phyloP scores from a whole-genome alignment of 37 sponge, comb jelly and placozoan species.

The Theonella swinhoei region DNA sequence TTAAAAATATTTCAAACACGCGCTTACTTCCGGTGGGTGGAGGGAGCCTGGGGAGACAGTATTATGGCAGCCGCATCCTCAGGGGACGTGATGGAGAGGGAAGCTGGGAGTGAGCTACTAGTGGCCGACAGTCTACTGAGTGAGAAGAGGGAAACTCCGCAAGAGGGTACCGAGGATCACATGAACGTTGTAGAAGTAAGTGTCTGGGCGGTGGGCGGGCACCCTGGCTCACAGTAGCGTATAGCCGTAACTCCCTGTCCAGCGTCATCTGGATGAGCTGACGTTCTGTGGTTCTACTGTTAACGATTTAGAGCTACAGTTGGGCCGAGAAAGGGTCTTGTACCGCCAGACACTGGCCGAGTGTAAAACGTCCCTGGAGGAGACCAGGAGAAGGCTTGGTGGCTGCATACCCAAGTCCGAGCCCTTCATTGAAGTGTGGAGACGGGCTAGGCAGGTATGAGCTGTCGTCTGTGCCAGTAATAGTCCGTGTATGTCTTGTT shows the following conservation, averaged over 20 bases:
- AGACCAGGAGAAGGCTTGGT: constrained; percentile 5
- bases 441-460: constrained; percentile 42
- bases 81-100: neutral
- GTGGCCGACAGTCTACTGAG: neutral
- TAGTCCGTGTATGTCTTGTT: neutral
- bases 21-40: too few relatives aligned
- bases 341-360: neutral
- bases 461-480: neutral
- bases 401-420: constrained; percentile 39
- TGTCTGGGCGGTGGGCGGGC: too few relatives aligned
- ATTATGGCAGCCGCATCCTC: neutral
- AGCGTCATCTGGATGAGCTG: constrained; percentile 35
- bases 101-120: neutral
- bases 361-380: neutral
- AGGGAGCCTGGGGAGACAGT: too few relatives aligned
- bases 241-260: too few relatives aligned
- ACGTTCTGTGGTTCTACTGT: constrained; percentile 35
- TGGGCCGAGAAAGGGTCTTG: constrained; percentile 6
- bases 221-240: too few relatives aligned
- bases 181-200: neutral
- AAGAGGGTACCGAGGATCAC: neutral
- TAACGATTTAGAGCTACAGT: constrained; percentile 33
- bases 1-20: too few relatives aligned
- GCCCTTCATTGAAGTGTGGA: constrained; percentile 30
- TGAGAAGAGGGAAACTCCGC: neutral